Evolutionary conservation across 1,140 invertebrate genomes (phyloP).

Genomic region (Himalopsyche phryganea): DNA sequence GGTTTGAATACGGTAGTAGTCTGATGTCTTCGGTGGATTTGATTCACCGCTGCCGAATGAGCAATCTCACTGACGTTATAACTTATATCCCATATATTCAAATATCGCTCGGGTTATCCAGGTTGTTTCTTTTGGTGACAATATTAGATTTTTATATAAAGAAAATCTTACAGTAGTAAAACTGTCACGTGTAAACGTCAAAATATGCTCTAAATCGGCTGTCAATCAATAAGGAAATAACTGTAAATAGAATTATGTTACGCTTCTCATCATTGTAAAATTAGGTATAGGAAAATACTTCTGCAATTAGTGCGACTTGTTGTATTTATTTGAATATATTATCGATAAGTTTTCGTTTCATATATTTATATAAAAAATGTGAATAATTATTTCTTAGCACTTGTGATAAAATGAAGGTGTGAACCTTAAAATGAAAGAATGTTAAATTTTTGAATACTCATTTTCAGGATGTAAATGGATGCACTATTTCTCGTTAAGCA

Average conservation of each 20-base stretch:
- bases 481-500: too few species aligned
- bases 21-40: slow-evolving; percentile 4
- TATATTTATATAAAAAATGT: slow-evolving; percentile 13
- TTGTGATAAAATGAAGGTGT: slow-evolving; percentile 18
- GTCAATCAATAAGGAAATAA: slow-evolving; percentile 27
- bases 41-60: slow-evolving; percentile 13
- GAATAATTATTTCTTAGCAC: slow-evolving; percentile 30
- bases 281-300: slow-evolving; percentile 21
- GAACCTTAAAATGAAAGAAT: too few species aligned
- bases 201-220: slow-evolving; percentile 26
- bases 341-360: slow-evolving; percentile 3
- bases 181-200: slow-evolving; percentile 21
- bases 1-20: slow-evolving; percentile 14
- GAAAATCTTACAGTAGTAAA: slow-evolving; percentile 5
- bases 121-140: slow-evolving; percentile 31
- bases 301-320: slow-evolving; percentile 23
- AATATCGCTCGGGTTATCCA: slow-evolving; percentile 6
- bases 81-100: neutral
- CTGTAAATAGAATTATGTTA: slow-evolving; percentile 23
- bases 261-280: slow-evolving; percentile 20
- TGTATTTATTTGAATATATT: slow-evolving; percentile 20
- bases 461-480: too few species aligned
- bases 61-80: slow-evolving; percentile 8
- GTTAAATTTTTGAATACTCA: too few species aligned
- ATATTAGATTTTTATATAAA: slow-evolving; percentile 30